A percentile compares a stretch with the other conserved stretches of the same genome.
Evolutionary conservation across 2,888 invertebrate genomes (phyloP).

Genomic region (Himalopsyche kuldschensis): DNA sequence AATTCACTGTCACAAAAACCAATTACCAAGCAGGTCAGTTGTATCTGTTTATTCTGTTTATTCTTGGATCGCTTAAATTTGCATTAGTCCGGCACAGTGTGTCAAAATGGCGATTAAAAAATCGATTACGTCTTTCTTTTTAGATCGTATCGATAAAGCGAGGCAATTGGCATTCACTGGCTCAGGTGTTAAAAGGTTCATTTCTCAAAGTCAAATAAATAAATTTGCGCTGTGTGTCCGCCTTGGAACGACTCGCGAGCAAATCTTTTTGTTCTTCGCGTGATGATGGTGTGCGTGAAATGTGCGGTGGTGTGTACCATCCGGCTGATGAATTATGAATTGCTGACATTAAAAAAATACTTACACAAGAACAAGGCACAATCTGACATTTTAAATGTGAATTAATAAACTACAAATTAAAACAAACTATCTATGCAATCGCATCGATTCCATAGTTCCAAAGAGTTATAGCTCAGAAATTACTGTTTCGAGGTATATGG

Average conservation of each 20-base stretch:
- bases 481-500: too few species aligned
- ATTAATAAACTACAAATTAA: too few species aligned
- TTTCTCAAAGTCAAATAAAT: slow-evolving; percentile 15
- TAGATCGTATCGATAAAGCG: neutral
- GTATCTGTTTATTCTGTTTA: neutral
- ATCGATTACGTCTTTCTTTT: neutral
- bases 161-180: neutral
- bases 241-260: neutral
- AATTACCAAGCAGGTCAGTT: neutral
- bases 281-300: too few species aligned
- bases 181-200: slow-evolving; percentile 4
- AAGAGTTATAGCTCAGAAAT: too few species aligned
- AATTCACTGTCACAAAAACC: neutral
- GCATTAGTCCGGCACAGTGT: neutral
- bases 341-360: too few species aligned
- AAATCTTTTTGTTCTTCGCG: neutral
- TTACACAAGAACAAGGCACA: too few species aligned
- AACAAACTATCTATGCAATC: too few species aligned
- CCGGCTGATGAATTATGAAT: too few species aligned
- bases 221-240: neutral
- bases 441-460: too few species aligned
- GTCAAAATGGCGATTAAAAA: neutral
- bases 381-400: too few species aligned
- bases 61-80: neutral
- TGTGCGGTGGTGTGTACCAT: too few species aligned